Evolutionary conservation across 2,888 invertebrate genomes (phyloP).

Genomic region (Pelosia muscerda): DNA sequence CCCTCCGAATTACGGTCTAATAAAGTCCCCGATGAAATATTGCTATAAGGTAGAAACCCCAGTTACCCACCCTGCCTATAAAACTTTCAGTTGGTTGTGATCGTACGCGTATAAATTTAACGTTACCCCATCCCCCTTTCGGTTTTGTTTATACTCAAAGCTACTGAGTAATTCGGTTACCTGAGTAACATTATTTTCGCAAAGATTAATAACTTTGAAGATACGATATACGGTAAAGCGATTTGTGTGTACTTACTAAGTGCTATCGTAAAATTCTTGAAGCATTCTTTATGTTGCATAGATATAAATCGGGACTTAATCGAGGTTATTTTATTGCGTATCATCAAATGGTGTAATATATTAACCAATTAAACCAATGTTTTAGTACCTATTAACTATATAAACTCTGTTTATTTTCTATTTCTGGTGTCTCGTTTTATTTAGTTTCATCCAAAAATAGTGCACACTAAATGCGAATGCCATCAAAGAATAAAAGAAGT

Average conservation of each 20-base stretch:
- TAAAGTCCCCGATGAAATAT: constrained; percentile 80
- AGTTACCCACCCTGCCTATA: constrained; percentile 69
- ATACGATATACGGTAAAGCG: neutral
- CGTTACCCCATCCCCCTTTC: constrained; percentile 54
- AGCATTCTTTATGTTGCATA: neutral
- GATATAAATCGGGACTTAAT: constrained; percentile 1
- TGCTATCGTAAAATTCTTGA: neutral
- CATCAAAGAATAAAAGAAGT: too few species aligned
- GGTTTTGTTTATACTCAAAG: constrained; percentile 70
- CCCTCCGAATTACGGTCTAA: constrained; percentile 74
- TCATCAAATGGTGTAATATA: constrained; percentile 2
- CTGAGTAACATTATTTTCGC: constrained; percentile 58
- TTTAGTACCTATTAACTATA: neutral
- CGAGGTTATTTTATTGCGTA: neutral
- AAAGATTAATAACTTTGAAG: constrained; percentile 50
- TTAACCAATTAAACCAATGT: constrained; percentile 1
- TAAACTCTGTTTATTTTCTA: neutral
- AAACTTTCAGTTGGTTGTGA: constrained; percentile 73
- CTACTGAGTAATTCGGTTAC: constrained; percentile 69
- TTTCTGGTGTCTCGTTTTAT: neutral
- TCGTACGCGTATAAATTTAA: constrained; percentile 76
- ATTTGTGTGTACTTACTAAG: constrained; percentile 7
- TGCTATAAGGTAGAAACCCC: constrained; percentile 71
- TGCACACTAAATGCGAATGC: too few species aligned
- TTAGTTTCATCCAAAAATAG: too few species aligned